Evolutionary conservation across 1,140 invertebrate genomes (phyloP).

Genomic region (Neodiprion virginianus): DNA sequence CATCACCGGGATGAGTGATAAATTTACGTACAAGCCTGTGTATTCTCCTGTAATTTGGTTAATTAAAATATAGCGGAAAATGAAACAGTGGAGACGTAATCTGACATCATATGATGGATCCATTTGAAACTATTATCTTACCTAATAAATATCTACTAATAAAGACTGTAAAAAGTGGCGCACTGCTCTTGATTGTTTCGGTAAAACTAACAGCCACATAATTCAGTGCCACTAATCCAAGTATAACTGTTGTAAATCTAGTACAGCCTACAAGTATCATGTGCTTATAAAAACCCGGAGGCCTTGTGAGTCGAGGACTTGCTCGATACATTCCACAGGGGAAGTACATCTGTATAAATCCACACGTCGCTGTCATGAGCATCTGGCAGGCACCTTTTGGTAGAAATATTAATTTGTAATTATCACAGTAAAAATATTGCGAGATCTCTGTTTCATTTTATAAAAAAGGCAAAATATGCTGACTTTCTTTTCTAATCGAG

Average conservation of each 20-base stretch:
- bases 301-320: slow-evolving; percentile 67
- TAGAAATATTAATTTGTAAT: neutral
- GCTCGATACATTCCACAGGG: slow-evolving; percentile 77
- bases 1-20: slow-evolving; percentile 87
- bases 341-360: slow-evolving; percentile 79
- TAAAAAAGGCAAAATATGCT: slow-evolving; percentile 22
- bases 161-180: slow-evolving; percentile 83
- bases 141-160: slow-evolving; percentile 77
- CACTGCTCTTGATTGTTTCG: slow-evolving; percentile 87
- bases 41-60: slow-evolving; percentile 67
- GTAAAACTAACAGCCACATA: slow-evolving; percentile 88
- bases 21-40: slow-evolving; percentile 78
- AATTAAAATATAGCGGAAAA: slow-evolving; percentile 23
- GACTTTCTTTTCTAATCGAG: neutral
- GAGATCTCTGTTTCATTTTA: slow-evolving; percentile 5
- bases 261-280: slow-evolving; percentile 81
- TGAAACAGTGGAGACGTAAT: slow-evolving; percentile 10
- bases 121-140: slow-evolving; percentile 46
- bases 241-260: slow-evolving; percentile 78
- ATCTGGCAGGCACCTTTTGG: slow-evolving; percentile 75
- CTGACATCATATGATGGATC: neutral
- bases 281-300: slow-evolving; percentile 77
- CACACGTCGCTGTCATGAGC: slow-evolving; percentile 78
- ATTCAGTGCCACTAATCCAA: slow-evolving; percentile 81
- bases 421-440: slow-evolving; percentile 13